Evolutionary conservation across 2,888 invertebrate genomes (phyloP).

Genomic region (Sicus ferrugineus): DNA sequence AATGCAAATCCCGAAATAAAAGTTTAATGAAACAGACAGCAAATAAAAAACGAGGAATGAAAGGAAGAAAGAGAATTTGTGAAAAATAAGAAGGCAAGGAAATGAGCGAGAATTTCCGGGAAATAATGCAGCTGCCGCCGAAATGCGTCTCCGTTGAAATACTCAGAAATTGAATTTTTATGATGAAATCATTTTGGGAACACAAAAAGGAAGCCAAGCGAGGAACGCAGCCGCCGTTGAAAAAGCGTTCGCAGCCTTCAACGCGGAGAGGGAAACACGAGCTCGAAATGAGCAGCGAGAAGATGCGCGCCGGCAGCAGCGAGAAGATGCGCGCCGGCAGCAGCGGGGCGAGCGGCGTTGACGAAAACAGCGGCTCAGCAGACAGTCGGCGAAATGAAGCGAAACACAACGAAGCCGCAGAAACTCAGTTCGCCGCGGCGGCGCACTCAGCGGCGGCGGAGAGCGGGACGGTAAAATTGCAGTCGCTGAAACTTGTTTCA

Average conservation of each 20-base stretch:
- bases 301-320: neutral
- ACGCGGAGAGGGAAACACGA: neutral
- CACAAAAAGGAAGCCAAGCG: no score
- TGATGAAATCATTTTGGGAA: conserved; percentile 36
- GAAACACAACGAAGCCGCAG: neutral
- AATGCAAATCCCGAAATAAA: no score
- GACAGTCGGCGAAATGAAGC: neutral
- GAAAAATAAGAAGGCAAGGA: neutral
- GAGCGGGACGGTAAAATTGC: conserved; percentile 14
- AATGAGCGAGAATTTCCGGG: conserved; percentile 32
- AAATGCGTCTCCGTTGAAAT: neutral
- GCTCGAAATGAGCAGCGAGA: neutral
- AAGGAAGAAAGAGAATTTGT: neutral
- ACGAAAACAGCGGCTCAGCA: neutral
- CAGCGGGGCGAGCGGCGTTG: no score
- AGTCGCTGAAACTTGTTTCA: conserved; percentile 52
- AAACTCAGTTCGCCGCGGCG: neutral
- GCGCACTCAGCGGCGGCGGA: neutral
- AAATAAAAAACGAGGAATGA: conserved; percentile 5
- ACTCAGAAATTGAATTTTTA: conserved; percentile 38
- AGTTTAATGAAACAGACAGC: no score
- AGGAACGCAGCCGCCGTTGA: no score
- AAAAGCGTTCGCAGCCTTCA: no score
- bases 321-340: no score
- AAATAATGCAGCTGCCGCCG: conserved; percentile 34